Evolutionary conservation across 2,888 invertebrate species (phyloP).

Genomic region (Tenthredo notha): DNA sequence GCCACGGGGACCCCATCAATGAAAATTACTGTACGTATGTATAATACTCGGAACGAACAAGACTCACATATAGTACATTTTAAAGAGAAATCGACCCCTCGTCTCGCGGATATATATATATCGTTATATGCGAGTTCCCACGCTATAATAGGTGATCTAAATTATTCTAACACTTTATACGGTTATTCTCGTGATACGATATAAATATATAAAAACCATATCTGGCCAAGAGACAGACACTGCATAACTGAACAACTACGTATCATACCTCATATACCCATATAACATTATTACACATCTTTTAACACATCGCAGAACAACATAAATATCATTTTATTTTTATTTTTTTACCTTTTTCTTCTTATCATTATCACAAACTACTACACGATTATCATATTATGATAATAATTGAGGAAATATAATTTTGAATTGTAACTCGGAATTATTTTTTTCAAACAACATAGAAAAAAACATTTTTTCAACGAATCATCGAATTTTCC

Average conservation of each 20-base stretch:
- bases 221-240: neutral
- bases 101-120: neutral
- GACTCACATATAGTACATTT: neutral
- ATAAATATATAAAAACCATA: neutral
- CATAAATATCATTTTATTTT: neutral
- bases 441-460: too few relatives aligned
- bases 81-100: neutral
- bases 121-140: neutral
- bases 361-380: too few relatives aligned
- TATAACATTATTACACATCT: neutral
- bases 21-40: too few relatives aligned
- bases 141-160: constrained; percentile 22
- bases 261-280: neutral
- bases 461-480: too few relatives aligned
- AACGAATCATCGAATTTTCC: too few relatives aligned
- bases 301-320: neutral
- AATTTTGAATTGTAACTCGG: too few relatives aligned
- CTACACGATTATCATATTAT: too few relatives aligned
- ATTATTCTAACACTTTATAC: constrained; percentile 21
- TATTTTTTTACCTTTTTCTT: too few relatives aligned
- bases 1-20: too few relatives aligned
- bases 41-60: too few relatives aligned
- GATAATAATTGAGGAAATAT: too few relatives aligned
- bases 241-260: neutral
- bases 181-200: neutral